Evolutionary conservation across 2,888 invertebrate genomes (phyloP).

Genomic region (Caenorhabditis drosophilae): DNA sequence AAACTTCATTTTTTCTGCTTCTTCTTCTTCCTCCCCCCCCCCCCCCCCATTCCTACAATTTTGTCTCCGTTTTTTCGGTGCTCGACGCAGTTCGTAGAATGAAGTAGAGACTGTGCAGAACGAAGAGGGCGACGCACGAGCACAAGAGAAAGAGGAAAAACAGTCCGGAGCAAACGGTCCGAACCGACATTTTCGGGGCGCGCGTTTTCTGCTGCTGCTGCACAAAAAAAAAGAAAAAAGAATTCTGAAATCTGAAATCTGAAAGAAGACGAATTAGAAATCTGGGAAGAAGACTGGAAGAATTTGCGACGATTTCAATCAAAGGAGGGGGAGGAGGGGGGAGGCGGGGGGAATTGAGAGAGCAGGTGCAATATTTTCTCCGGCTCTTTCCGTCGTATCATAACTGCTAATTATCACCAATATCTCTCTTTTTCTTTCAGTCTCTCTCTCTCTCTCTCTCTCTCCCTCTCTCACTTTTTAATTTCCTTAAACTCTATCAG

Average conservation of each 20-base stretch:
- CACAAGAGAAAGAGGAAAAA: slow-evolving; percentile 41
- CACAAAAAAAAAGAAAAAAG: not conserved
- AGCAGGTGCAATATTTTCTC: too few relatives aligned
- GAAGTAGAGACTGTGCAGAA: slow-evolving; percentile 55
- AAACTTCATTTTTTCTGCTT: not conserved
- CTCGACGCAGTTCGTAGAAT: slow-evolving; percentile 46
- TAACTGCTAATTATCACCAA: too few relatives aligned
- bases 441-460: too few relatives aligned
- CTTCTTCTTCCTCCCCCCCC: slow-evolving; percentile 1
- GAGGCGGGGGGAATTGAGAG: too few relatives aligned
- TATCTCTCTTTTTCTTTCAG: too few relatives aligned
- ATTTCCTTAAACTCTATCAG: too few relatives aligned
- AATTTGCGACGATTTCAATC: too few relatives aligned
- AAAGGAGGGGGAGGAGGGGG: too few relatives aligned
- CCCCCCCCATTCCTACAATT: slow-evolving; percentile 28
- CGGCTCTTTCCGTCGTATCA: too few relatives aligned
- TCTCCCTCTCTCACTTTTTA: too few relatives aligned
- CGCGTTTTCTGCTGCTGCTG: not conserved
- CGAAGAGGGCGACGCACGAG: slow-evolving; percentile 48
- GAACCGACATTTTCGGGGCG: slow-evolving; percentile 11
- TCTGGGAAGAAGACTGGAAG: not conserved
- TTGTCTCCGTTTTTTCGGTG: slow-evolving; percentile 42
- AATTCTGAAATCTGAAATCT: too few relatives aligned
- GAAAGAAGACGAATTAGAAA: not conserved
- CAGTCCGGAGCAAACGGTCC: slow-evolving; percentile 31